Evolutionary conservation across 2,888 invertebrate genomes (phyloP).

Genomic region (Tribolium freemani): DNA sequence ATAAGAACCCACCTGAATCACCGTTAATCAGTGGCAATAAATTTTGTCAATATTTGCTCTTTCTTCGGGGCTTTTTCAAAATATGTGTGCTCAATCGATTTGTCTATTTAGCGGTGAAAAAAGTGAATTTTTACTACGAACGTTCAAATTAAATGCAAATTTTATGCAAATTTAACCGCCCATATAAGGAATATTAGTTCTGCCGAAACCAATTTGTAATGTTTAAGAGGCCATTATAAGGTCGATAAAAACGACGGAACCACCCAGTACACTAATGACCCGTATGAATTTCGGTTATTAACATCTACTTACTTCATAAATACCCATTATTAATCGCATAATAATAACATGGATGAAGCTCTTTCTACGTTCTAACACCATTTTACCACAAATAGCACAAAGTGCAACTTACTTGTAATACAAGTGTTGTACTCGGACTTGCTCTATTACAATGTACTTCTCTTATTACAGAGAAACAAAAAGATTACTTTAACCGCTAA

Average conservation of each 20-base stretch:
- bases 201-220: conserved; percentile 30
- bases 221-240: conserved; percentile 35
- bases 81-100: not conserved
- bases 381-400: not conserved
- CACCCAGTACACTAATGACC: conserved; percentile 29
- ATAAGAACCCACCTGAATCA: conserved; percentile 12
- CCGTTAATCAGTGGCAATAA: conserved; percentile 5
- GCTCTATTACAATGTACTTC: not conserved
- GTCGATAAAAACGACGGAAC: conserved; percentile 40
- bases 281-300: conserved; percentile 29
- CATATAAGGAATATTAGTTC: conserved; percentile 37
- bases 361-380: not conserved
- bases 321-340: not conserved
- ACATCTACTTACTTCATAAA: conserved; percentile 14
- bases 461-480: not conserved
- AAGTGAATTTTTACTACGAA: not conserved
- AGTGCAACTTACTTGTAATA: not conserved
- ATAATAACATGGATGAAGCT: not conserved
- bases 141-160: conserved; percentile 29
- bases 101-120: not conserved
- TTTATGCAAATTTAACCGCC: conserved; percentile 28
- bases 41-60: conserved; percentile 28
- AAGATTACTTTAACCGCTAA: not conserved
- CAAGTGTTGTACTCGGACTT: not conserved
- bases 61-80: not conserved